Conservation (phyloP, 2,888 invertebrate genomes). For the Sminthurides aquaticus region DNA sequence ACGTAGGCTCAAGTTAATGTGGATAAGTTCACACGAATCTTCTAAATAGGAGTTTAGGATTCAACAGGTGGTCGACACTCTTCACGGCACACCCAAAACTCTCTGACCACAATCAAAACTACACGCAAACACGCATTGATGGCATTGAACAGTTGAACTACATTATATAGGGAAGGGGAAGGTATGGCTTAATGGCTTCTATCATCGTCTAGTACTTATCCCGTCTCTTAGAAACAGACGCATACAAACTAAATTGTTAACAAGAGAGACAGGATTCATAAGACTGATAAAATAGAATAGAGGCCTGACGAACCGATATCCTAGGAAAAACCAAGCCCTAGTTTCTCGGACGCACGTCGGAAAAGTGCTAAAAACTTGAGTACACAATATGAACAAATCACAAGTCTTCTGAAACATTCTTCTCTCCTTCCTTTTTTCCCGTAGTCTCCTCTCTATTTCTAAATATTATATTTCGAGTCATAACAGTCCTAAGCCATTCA, state of each 20-base stretch:
- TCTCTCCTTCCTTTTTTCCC: background rate
- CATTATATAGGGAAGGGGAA: background rate
- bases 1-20: constrained; percentile 13
- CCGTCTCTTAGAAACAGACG: too few relatives aligned
- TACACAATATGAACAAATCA: background rate
- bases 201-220: too few relatives aligned
- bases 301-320: background rate
- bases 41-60: constrained; percentile 16
- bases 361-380: background rate
- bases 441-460: background rate
- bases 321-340: too few relatives aligned
- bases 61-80: constrained; percentile 29
- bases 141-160: too few relatives aligned
- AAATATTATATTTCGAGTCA: too few relatives aligned
- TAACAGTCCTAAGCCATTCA: too few relatives aligned
- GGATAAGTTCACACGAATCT: constrained; percentile 2
- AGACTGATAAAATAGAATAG: background rate
- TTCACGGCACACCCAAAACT: constrained; percentile 23
- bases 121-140: background rate
- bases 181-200: background rate
- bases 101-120: background rate
- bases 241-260: too few relatives aligned
- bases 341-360: too few relatives aligned
- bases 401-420: background rate
- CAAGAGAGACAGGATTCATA: background rate